phyloP scores from a whole-genome alignment of 2,113 vertebrate species.

The Equus przewalskii region DNA sequence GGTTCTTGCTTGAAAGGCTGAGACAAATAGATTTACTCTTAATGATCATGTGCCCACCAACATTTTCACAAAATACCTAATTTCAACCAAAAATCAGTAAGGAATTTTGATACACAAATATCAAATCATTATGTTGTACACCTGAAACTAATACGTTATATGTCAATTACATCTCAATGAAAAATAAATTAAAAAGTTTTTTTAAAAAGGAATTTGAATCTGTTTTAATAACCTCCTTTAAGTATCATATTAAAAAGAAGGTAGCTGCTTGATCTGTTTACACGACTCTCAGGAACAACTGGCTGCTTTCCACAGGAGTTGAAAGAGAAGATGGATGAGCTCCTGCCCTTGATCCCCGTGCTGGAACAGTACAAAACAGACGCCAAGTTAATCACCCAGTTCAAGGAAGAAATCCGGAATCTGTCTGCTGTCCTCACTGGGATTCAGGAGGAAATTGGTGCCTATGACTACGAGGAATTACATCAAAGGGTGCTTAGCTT shows the following conservation, averaged over 20 bases:
- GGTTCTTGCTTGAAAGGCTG: not conserved
- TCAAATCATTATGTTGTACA: not conserved
- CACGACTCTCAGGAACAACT: constrained; percentile 41
- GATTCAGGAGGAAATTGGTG: constrained; percentile 98
- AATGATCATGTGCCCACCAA: constrained; percentile 6
- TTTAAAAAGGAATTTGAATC: not conserved
- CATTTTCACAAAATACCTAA: constrained; percentile 36
- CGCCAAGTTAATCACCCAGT: constrained; percentile 96
- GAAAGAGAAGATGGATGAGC: constrained; percentile 98
- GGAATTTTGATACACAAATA: not conserved
- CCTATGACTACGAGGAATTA: constrained; percentile 97
- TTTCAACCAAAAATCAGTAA: constrained; percentile 66
- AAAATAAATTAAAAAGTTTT: not conserved
- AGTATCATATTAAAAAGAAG: constrained; percentile 44
- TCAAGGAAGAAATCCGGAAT: constrained; percentile 99
- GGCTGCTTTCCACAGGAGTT: constrained; percentile 91
- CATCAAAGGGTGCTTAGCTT: constrained; percentile 95
- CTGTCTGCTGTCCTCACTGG: constrained; percentile 94
- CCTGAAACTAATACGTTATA: not conserved
- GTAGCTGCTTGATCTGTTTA: constrained; percentile 19
- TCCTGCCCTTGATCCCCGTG: constrained; percentile 97
- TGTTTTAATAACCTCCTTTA: constrained; percentile 59
- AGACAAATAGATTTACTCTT: not conserved
- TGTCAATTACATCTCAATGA: not conserved
- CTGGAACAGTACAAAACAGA: constrained; percentile 99